Evolutionary conservation across 2,113 vertebrate genomes (phyloP).

Genomic region (Urocynchramus pylzowi): DNA sequence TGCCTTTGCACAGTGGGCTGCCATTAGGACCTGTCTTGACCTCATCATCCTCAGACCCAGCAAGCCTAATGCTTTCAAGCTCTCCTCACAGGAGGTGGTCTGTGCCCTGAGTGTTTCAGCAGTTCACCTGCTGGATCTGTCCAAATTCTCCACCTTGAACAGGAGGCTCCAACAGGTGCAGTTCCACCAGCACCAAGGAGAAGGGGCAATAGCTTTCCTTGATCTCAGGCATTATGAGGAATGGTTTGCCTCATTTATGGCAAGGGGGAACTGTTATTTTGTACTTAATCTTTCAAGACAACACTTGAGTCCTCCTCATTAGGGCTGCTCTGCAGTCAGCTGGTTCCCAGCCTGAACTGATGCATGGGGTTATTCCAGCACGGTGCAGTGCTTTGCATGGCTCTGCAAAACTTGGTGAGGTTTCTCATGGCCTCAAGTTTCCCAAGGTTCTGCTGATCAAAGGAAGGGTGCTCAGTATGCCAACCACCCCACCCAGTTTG

Average conservation of each 20-base stretch:
- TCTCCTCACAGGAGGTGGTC: neutral
- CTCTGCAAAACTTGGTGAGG: neutral
- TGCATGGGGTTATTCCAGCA: neutral
- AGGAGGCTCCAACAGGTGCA: neutral
- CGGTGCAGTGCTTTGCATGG: neutral
- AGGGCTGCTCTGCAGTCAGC: neutral
- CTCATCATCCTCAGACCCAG: neutral
- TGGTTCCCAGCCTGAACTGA: neutral
- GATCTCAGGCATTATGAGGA: accelerated
- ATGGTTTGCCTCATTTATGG: neutral
- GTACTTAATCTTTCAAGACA: neutral
- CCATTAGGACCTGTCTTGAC: neutral
- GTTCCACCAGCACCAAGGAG: neutral
- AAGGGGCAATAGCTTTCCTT: neutral
- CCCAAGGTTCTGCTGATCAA: neutral
- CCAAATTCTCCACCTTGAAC: neutral
- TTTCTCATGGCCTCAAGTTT: neutral
- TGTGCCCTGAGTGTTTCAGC: neutral
- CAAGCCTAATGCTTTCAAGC: neutral
- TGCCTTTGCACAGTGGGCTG: neutral
- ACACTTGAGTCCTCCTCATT: neutral
- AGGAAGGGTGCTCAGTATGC: neutral
- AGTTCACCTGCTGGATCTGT: neutral
- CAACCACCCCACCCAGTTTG: neutral
- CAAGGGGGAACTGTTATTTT: neutral